Conservation (phyloP, 2,888 invertebrate genomes). For the Drosophila robusta region DNA sequence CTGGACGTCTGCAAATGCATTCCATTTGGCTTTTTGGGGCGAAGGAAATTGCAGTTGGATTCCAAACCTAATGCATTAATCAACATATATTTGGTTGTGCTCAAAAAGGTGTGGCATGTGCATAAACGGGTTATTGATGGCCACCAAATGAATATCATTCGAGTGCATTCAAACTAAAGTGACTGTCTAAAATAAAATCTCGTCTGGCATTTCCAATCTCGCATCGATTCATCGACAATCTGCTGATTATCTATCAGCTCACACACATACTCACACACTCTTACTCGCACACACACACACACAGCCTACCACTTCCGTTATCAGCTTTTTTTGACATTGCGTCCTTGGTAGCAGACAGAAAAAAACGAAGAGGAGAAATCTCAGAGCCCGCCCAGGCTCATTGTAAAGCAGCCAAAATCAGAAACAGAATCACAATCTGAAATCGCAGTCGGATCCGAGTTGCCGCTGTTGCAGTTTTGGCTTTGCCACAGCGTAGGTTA, state of each 20-base stretch:
- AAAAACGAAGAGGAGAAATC: conserved; percentile 10
- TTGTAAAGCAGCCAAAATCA: conserved; percentile 47
- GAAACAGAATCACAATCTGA: conserved; percentile 22
- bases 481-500: conserved; percentile 55
- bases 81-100: conserved; percentile 31
- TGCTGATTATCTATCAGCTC: conserved; percentile 11
- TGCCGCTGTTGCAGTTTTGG: conserved; percentile 67
- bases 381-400: conserved; percentile 15
- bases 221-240: background rate
- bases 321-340: conserved; percentile 27
- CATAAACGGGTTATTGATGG: conserved; percentile 19
- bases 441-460: conserved; percentile 38
- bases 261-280: conserved; percentile 4
- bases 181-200: background rate
- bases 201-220: background rate
- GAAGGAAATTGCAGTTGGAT: conserved; percentile 18
- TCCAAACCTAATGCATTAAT: conserved; percentile 33
- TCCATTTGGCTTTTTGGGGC: conserved; percentile 23
- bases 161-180: background rate
- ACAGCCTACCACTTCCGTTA: conserved; percentile 19
- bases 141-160: conserved; percentile 2
- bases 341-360: conserved; percentile 37
- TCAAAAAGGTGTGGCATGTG: conserved; percentile 19
- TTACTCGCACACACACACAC: conserved; percentile 5
- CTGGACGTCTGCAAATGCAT: conserved; percentile 21